phyloP scores from a whole-genome alignment of 92 coral and sea anemone species.

The Meandrina meandrites region DNA sequence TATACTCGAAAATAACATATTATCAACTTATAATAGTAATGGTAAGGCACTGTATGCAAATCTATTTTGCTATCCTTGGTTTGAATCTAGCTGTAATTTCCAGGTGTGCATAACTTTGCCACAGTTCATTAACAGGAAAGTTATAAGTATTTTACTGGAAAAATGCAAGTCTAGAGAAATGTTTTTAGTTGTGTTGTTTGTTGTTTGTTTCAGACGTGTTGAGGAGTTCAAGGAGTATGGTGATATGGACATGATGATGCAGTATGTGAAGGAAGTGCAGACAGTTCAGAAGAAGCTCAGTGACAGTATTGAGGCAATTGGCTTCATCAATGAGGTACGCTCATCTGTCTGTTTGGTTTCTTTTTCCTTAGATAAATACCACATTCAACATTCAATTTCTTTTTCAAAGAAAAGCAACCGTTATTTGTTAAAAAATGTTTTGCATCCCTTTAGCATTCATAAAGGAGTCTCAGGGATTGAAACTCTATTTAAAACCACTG shows the following conservation, averaged over 20 bases:
- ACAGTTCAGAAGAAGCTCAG: constrained; percentile 93
- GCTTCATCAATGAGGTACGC: constrained; percentile 92
- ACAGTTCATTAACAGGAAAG: no score
- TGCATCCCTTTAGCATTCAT: not conserved
- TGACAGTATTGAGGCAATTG: constrained; percentile 86
- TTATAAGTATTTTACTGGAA: no score
- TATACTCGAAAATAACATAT: no score
- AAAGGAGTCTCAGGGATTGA: not conserved
- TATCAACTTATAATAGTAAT: no score
- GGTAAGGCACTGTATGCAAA: no score
- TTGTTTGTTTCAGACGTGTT: constrained; percentile 68
- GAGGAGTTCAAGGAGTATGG: constrained; percentile 98
- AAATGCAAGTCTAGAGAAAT: no score
- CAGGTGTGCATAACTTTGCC: no score
- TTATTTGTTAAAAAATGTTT: not conserved
- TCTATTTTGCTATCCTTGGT: no score
- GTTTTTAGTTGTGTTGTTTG: no score
- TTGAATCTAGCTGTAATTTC: no score
- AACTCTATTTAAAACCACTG: no score
- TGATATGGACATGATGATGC: constrained; percentile 98
- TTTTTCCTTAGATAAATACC: not conserved
- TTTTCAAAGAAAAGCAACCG: not conserved
- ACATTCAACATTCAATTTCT: not conserved
- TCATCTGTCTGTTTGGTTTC: not conserved
- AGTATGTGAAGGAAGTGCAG: constrained; percentile 93